Conservation (phyloP, 2,113 vertebrate genomes). For the Phalacrocorax carbo region DNA sequence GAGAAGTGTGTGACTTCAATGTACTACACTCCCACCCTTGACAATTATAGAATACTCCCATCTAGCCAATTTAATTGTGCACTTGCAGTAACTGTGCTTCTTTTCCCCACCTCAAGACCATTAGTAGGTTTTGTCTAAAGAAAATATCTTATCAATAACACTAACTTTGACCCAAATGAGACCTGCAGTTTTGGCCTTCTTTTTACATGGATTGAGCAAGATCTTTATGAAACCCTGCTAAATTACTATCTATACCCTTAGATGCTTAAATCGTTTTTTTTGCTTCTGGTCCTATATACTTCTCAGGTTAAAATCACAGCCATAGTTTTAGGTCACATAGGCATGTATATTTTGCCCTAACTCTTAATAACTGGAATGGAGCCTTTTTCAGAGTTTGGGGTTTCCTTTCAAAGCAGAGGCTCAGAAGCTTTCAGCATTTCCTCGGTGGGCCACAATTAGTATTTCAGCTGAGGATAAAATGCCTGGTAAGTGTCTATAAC, state of each 20-base stretch:
- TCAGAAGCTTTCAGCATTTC: not conserved
- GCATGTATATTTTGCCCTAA: not conserved
- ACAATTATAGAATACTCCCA: not conserved
- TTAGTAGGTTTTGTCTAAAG: not conserved
- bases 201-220: not conserved
- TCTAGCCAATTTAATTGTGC: not conserved
- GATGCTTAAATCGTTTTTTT: not conserved
- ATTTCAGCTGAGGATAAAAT: not conserved
- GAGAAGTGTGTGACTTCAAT: not conserved
- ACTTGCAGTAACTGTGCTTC: not conserved
- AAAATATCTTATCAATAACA: not conserved
- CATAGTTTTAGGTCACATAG: not conserved
- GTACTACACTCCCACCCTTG: not conserved
- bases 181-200: not conserved
- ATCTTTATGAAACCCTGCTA: not conserved
- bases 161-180: not conserved
- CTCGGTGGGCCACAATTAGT: not conserved
- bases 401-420: not conserved
- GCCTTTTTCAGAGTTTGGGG: not conserved
- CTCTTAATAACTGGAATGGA: not conserved
- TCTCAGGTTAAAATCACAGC: not conserved
- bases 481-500: not conserved
- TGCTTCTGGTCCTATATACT: not conserved
- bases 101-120: not conserved
- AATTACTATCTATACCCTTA: not conserved